Conservation (phyloP, 2,888 invertebrate genomes). For the Abrostola tripartita region DNA sequence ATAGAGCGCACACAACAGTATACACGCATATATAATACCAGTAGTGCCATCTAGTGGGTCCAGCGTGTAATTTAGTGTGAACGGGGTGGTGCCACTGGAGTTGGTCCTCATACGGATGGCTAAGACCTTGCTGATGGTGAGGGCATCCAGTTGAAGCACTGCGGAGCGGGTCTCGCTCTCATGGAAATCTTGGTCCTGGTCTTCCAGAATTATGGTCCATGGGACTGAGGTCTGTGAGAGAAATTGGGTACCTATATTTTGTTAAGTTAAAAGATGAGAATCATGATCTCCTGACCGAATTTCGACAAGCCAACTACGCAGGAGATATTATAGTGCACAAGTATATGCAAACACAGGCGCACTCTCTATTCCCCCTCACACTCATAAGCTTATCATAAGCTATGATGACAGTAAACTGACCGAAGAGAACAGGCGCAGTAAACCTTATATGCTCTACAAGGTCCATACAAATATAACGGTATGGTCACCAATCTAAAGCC, state of each 20-base stretch:
- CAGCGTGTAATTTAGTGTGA: slow-evolving; percentile 26
- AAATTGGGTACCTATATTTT: neutral
- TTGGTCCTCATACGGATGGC: slow-evolving; percentile 14
- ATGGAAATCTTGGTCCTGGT: slow-evolving; percentile 88
- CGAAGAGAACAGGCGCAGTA: no score
- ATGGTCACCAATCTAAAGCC: no score
- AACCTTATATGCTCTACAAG: no score
- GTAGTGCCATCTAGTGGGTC: slow-evolving; percentile 26
- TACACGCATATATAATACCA: slow-evolving; percentile 22
- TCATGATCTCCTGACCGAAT: no score
- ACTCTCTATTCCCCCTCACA: no score
- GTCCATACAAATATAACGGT: no score
- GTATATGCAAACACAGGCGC: no score
- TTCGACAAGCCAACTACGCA: no score
- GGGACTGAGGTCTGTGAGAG: slow-evolving; percentile 77
- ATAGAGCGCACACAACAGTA: slow-evolving; percentile 25
- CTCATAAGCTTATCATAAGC: no score
- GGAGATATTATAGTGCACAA: no score
- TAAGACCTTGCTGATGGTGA: slow-evolving; percentile 6
- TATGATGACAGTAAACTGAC: no score
- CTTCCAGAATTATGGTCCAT: slow-evolving; percentile 89
- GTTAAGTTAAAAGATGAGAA: no score
- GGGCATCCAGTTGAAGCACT: slow-evolving; percentile 69
- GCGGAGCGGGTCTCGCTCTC: slow-evolving; percentile 79
- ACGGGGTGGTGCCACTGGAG: slow-evolving; percentile 17